Conservation (phyloP, 2,888 invertebrate genomes). For the Bellardia pandia region DNA sequence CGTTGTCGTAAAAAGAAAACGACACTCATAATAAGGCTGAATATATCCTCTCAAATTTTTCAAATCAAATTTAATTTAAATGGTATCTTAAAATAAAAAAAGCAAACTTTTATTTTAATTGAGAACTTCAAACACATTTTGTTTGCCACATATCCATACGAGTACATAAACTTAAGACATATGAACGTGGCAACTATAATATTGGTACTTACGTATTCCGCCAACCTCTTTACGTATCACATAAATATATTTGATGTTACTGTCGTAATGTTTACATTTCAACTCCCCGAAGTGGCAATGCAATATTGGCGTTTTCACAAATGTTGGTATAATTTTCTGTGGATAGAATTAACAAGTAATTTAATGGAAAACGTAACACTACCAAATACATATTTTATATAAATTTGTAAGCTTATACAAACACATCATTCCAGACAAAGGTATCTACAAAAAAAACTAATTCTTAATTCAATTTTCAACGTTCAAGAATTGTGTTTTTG, state of each 20-base stretch:
- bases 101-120: no score
- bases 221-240: constrained; percentile 88
- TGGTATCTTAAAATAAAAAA: no score
- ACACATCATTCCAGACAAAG: no score
- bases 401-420: not conserved
- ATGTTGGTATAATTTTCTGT: constrained; percentile 88
- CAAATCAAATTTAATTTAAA: no score
- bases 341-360: not conserved
- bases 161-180: not conserved
- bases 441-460: no score
- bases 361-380: not conserved
- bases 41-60: no score
- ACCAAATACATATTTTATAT: not conserved
- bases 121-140: no score
- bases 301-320: constrained; percentile 89
- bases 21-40: no score
- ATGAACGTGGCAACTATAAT: not conserved
- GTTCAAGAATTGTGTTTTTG: no score
- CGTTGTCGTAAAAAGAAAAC: no score
- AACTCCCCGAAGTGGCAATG: constrained; percentile 88
- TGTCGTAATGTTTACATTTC: constrained; percentile 84
- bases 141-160: no score
- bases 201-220: constrained; percentile 84
- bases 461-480: no score
- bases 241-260: constrained; percentile 88